phyloP scores from a whole-genome alignment of 2,113 vertebrate species.

The Otus sunia region DNA sequence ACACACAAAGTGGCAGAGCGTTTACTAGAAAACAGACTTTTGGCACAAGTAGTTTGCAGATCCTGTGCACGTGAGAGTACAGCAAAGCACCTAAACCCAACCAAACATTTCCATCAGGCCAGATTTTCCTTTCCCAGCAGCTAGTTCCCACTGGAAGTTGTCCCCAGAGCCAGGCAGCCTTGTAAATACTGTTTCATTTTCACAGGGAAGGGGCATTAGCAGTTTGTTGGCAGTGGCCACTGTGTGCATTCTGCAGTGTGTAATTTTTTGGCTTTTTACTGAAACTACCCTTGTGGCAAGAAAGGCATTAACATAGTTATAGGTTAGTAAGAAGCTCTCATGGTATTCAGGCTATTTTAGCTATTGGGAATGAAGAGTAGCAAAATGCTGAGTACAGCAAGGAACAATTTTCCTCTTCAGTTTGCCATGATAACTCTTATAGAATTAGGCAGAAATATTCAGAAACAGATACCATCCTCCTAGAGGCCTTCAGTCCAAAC shows the following conservation, averaged over 20 bases:
- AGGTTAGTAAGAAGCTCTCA: background rate
- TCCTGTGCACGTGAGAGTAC: background rate
- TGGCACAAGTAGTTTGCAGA: background rate
- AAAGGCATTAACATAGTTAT: background rate
- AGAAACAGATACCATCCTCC: background rate
- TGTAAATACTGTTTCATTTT: background rate
- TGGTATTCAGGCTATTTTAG: slow-evolving; percentile 2
- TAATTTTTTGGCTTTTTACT: background rate
- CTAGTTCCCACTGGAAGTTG: background rate
- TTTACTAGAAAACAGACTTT: background rate
- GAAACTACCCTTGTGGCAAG: background rate
- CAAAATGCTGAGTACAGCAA: background rate
- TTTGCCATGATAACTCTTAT: background rate
- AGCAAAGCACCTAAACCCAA: background rate
- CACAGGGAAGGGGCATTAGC: background rate
- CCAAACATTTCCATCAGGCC: background rate
- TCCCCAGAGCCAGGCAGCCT: background rate
- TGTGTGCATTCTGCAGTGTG: background rate
- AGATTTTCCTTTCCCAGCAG: background rate
- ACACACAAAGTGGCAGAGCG: accelerated
- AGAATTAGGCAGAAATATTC: background rate
- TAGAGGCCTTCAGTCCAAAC: background rate
- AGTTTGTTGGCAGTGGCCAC: background rate
- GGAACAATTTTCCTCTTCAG: background rate
- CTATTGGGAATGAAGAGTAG: background rate